Base-by-base conservation (phyloP, 2,888 invertebrate species). In the Spatulosminthurus flaviceps region DNA sequence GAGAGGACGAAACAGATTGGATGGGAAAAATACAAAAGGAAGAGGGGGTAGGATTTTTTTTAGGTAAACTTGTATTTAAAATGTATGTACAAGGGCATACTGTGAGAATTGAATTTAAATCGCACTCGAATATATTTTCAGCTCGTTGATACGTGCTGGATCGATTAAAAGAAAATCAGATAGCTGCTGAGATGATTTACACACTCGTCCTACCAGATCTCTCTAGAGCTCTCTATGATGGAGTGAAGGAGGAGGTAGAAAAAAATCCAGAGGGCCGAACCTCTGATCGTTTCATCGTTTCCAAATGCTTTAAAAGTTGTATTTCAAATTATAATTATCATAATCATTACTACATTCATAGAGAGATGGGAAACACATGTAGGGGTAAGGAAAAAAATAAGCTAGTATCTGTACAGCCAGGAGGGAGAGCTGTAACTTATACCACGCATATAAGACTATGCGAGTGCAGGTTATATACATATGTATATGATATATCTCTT, bases 81-180 rank as follows among this genome's bases (percentile, higher is more conserved):
- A 34, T 9, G 9, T 34, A 34, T 34, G 9, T 34, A 34, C 34
- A 34, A 34, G 34, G 34, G 34, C n/a, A 51, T 13, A 51, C 22
- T 41, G 16, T 21, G 29, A 71, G 22, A 71, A 71, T 41, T 41
- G 34, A 22, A 71, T 41, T 34, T 71, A 29, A 29, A 34, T 41
- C n/a, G 22, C 21, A 19, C 29, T 22, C 24, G 26, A 64, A 26
- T 69, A 16, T 34, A 69, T 28, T 34, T 24, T 34, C 69, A 42
- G 64, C 69, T 71, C 61, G 61, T 78, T 71, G 71, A 78, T 71
- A 41, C 78, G 64, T 71, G 71, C 71, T 78, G 61, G 64, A 72
- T 64, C 72, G 71, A 78, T 78, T 71, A 78, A 78, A 78, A 51
- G 72, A 60, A 64, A 78, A 78, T 78, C 34, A 78, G 78, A 78